Percentiles rank a stretch among this genome's conserved stretches.
Evolutionary conservation across 92 coral and sea anemone genomes (phyloP).

Genomic region (Muricea muricata): DNA sequence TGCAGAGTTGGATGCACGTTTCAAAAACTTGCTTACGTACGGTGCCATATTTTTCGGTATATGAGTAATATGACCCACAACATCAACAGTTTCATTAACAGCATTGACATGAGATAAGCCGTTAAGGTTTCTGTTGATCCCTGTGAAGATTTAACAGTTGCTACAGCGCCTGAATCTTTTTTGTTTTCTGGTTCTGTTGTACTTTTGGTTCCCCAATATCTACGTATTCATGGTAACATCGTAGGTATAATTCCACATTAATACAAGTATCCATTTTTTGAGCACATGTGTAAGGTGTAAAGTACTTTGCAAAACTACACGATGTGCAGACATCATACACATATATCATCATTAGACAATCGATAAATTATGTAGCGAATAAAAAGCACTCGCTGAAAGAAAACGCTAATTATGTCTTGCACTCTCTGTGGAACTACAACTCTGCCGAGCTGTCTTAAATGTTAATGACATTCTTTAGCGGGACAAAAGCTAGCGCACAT

Average conservation of each 20-base stretch:
- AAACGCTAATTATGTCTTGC: slow-evolving; percentile 21
- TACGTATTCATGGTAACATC: slow-evolving; percentile 20
- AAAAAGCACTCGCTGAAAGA: neutral
- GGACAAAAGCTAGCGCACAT: no score
- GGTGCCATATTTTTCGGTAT: slow-evolving; percentile 47
- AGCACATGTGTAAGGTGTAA: neutral
- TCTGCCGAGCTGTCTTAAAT: no score
- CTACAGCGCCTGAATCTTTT: slow-evolving; percentile 75
- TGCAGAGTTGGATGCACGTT: slow-evolving; percentile 44
- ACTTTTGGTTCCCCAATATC: slow-evolving; percentile 26
- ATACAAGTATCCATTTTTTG: neutral
- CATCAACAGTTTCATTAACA: neutral
- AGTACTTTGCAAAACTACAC: neutral
- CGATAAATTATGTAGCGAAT: neutral
- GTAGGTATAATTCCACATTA: neutral
- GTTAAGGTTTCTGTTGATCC: slow-evolving; percentile 4
- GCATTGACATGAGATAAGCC: neutral
- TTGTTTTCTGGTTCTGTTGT: slow-evolving; percentile 58
- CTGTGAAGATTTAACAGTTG: slow-evolving; percentile 28
- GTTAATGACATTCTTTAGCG: no score
- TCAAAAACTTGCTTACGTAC: slow-evolving; percentile 50
- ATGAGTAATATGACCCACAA: slow-evolving; percentile 54
- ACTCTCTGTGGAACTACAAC: neutral
- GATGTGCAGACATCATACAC: slow-evolving; percentile 3
- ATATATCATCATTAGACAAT: neutral